Evolutionary conservation across 2,797 vertebrate genomes (phyloP).

Genomic region (Nyctalus aviator): DNA sequence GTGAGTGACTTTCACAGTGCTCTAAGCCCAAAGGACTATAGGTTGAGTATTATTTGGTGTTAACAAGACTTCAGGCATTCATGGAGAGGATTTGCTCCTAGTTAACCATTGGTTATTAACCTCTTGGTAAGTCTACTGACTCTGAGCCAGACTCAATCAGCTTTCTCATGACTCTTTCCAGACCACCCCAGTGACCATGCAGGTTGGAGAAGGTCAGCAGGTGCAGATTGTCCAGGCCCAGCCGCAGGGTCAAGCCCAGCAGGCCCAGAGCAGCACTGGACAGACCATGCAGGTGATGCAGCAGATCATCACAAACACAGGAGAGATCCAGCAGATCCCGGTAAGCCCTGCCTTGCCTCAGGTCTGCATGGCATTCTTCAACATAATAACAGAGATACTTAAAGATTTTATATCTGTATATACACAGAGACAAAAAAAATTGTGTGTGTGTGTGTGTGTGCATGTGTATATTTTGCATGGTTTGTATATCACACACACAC

Average conservation of each 20-base stretch:
- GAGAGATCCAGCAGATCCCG: conserved; percentile 97
- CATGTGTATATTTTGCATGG: not conserved
- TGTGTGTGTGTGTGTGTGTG: not conserved
- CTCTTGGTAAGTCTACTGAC: not conserved
- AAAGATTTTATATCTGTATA: not conserved
- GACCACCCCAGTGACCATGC: conserved; percentile 97
- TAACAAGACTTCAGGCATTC: not conserved
- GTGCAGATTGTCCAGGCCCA: conserved; percentile 98
- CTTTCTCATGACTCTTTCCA: conserved; percentile 77
- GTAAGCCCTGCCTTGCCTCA: conserved; percentile 80
- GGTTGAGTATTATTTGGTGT: not conserved
- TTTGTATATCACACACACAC: not conserved
- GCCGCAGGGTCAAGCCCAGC: conserved; percentile 95
- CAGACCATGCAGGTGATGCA: conserved; percentile 99
- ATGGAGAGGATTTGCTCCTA: not conserved
- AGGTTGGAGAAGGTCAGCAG: conserved; percentile 98
- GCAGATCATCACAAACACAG: conserved; percentile 99
- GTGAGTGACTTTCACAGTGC: not conserved
- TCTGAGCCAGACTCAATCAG: not conserved
- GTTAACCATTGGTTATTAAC: not conserved
- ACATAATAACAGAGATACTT: not conserved
- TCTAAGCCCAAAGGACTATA: not conserved
- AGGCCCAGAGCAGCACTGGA: conserved; percentile 90
- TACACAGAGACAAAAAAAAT: not conserved
- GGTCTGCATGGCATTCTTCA: accelerated